These are phyloP conservation scores for Ostrea edulis DNA, from an alignment of 1,140 invertebrate genomes.

Conservation along the genomic window DNA sequence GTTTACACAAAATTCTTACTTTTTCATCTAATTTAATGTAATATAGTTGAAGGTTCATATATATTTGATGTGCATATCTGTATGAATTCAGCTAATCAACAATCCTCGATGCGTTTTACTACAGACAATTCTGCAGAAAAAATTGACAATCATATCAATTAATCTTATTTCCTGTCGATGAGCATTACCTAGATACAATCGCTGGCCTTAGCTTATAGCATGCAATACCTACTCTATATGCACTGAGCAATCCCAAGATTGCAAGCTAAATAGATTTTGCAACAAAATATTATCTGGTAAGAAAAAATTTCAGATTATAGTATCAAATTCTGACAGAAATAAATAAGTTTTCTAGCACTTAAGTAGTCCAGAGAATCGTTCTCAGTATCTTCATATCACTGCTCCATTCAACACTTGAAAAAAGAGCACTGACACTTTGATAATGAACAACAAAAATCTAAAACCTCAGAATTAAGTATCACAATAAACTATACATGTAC, in stretches of 20 bases:
- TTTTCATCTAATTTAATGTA: constrained; percentile 23
- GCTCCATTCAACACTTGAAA: neutral
- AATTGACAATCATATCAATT: constrained; percentile 39
- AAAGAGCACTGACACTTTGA: constrained; percentile 11
- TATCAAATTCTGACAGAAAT: constrained; percentile 19
- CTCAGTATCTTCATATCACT: constrained; percentile 4
- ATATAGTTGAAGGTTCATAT: constrained; percentile 6
- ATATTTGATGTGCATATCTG: constrained; percentile 29
- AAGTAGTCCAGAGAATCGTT: neutral
- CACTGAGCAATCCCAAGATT: neutral
- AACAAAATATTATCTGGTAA: neutral
- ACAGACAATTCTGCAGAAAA: neutral
- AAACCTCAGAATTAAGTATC: neutral
- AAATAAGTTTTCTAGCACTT: neutral
- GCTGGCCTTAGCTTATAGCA: neutral
- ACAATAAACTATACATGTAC: neutral
- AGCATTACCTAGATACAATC: neutral
- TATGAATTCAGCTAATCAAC: constrained; percentile 16
- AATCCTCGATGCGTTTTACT: neutral
- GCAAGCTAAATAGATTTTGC: neutral
- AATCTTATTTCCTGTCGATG: constrained; percentile 21
- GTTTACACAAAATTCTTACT: constrained; percentile 2
- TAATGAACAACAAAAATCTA: constrained; percentile 6
- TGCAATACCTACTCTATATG: neutral
- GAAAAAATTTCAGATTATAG: neutral